phyloP scores from a whole-genome alignment of 92 coral and sea anemone genomes.

The Muricea muricata region DNA sequence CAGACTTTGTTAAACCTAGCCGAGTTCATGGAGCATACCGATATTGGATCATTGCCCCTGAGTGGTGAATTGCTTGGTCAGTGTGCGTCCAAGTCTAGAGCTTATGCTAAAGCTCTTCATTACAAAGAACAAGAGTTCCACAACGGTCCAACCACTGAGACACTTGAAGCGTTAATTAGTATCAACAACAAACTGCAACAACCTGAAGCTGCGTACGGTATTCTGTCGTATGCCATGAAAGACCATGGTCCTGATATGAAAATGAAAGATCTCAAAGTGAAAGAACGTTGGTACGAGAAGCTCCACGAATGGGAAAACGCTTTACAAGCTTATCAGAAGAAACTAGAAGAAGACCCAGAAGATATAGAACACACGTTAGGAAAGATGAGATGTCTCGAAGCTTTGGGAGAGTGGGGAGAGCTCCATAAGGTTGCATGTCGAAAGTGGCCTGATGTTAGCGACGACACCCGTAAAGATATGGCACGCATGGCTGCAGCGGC shows the following conservation, averaged over 20 bases:
- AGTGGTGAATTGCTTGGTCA: conserved; percentile 93
- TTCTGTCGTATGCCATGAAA: conserved; percentile 89
- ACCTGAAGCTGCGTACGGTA: conserved; percentile 98
- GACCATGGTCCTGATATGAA: conserved; percentile 97
- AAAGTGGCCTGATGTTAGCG: conserved; percentile 96
- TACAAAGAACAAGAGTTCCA: conserved; percentile 99
- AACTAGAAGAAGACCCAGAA: conserved; percentile 86
- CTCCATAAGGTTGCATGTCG: conserved; percentile 95
- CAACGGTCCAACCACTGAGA: conserved; percentile 90
- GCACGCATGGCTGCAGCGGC: conserved; percentile 99
- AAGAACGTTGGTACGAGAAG: conserved; percentile 99
- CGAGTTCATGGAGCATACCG: conserved; percentile 97
- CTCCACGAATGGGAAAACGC: conserved; percentile 99
- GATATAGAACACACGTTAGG: conserved; percentile 83
- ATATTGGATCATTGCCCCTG: conserved; percentile 94
- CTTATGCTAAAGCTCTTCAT: conserved; percentile 98
- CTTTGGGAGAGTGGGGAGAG: conserved; percentile 99
- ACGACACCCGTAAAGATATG: conserved; percentile 92
- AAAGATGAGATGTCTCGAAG: conserved; percentile 97
- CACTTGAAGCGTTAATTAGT: conserved; percentile 93
- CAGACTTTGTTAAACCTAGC: conserved; percentile 96
- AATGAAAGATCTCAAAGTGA: conserved; percentile 76
- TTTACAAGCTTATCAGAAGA: conserved; percentile 90
- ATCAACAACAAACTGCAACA: conserved; percentile 98
- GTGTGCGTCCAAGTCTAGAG: conserved; percentile 98